A percentile compares a stretch with the other conserved stretches of the same genome.
phyloP scores from a whole-genome alignment of 2,888 invertebrate species.

The Cryptocephalus moraei region DNA sequence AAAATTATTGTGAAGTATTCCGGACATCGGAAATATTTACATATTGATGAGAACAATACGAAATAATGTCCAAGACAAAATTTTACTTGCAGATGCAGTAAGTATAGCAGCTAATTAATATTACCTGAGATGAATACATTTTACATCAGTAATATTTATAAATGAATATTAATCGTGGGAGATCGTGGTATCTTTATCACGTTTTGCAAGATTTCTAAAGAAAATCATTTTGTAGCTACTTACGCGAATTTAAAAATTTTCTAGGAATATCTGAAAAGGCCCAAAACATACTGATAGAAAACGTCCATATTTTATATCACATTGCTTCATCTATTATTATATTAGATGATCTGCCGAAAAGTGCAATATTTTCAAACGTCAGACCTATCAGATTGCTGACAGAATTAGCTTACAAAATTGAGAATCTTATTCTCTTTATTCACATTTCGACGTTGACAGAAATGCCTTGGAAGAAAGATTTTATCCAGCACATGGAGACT shows the following conservation, averaged over 20 bases:
- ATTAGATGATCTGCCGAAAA: slow-evolving; percentile 69
- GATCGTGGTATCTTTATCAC: too few species aligned
- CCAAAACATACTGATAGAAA: slow-evolving; percentile 42
- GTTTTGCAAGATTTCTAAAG: too few species aligned
- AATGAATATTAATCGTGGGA: too few species aligned
- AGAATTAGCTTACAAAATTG: slow-evolving; percentile 47
- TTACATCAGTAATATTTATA: slow-evolving; percentile 6
- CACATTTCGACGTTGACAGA: slow-evolving; percentile 74
- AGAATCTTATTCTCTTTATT: slow-evolving; percentile 45
- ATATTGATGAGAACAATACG: slow-evolving; percentile 65
- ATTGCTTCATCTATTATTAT: slow-evolving; percentile 75
- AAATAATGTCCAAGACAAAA: slow-evolving; percentile 50
- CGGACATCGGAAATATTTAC: slow-evolving; percentile 63
- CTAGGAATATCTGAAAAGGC: slow-evolving; percentile 45
- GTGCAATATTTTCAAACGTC: slow-evolving; percentile 54
- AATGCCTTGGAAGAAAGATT: slow-evolving; percentile 63
- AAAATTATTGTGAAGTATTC: slow-evolving; percentile 75
- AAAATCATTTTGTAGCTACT: too few species aligned
- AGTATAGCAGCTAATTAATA: background rate
- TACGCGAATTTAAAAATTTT: background rate
- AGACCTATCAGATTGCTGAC: slow-evolving; percentile 55
- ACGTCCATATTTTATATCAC: slow-evolving; percentile 63
- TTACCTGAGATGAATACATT: too few species aligned
- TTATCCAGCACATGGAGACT: slow-evolving; percentile 60
- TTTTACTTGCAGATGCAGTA: slow-evolving; percentile 1